Base-by-base conservation (phyloP, 2,888 invertebrate species). In the Blera fallax region DNA sequence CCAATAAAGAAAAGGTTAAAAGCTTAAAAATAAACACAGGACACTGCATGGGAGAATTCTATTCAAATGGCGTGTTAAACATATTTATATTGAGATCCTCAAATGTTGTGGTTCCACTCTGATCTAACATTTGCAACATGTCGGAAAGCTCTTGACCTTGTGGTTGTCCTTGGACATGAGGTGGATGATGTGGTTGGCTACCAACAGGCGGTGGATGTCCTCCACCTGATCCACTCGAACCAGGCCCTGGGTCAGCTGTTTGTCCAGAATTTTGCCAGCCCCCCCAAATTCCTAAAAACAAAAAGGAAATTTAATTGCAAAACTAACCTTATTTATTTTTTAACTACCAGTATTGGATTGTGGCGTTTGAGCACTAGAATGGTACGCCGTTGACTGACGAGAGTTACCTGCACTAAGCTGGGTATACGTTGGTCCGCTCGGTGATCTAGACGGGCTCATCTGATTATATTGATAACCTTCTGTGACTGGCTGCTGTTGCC, bases 61-160 rank as follows among this genome's bases (percentile, higher is more conserved):
- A 95, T 93, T 95, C 95, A 90, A 96, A 96, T 88, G 94, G 94
- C 89, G 97, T 95, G 91, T 96, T 97, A 92, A 98, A 98, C 97
- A 98, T 98, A 90, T 95, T 95, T 88, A 98, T 94, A 90, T 96
- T 96, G 89, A 98, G 94, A 92, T 98, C 98, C 91, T 97, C 97
- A 91, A 98, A 98, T 29, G 96, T 95, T 77, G 96, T 94, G 43
- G 96, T 94, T 64, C 95, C 96, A 89, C 95, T 95, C 91, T 97
- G 97, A 92, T 97, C 97, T 74, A 98, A 93, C 95, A 98, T 97
- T 93, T 98, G 97, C 89, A 98, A 93, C 97, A 98, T 97, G 90
- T 98, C 98, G 14, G 97, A 96, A 74, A 98, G 94, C 93, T 97
- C 97, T 89, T 95, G 96, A 6, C 95, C 95, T 89, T 95, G 95